A percentile compares a stretch with the other conserved stretches of the same genome.
These are phyloP conservation scores for Hexactinellida sp. DNA, from an alignment of 37 sponge, comb jelly and placozoan species.

Conservation along the genomic window DNA sequence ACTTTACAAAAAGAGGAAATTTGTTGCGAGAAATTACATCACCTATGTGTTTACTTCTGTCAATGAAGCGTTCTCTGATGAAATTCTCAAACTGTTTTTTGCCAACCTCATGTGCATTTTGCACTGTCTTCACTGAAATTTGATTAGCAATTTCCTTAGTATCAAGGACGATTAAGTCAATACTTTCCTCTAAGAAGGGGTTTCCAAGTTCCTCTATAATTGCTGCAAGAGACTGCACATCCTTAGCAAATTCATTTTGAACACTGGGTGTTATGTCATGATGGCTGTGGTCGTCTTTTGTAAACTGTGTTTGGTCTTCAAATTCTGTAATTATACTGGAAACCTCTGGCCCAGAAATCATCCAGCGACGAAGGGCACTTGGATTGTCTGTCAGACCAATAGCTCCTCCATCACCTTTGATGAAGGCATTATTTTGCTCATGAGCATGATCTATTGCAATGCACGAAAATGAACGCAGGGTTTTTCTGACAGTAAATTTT, in stretches of 20 bases:
- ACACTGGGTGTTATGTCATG: not conserved
- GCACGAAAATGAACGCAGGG: not conserved
- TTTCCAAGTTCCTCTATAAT: not conserved
- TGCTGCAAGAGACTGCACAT: not conserved
- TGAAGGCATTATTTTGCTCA: no score
- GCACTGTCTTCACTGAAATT: not conserved
- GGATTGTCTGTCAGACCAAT: not conserved
- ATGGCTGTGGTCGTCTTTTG: no score
- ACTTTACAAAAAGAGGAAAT: not conserved
- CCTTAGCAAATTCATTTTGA: not conserved
- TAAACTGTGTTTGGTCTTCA: not conserved
- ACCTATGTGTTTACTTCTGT: not conserved
- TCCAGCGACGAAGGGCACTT: not conserved
- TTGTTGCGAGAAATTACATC: not conserved
- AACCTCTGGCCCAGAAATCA: not conserved
- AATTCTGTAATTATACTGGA: not conserved
- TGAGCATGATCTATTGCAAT: slow-evolving; percentile 23
- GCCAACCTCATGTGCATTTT: not conserved
- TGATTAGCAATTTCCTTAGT: not conserved
- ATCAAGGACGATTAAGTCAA: not conserved
- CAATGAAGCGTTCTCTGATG: not conserved
- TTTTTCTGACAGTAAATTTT: not conserved
- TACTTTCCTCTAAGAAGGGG: not conserved
- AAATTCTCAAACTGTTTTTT: not conserved
- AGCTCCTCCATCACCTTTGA: not conserved